Percentiles rank a stretch among this genome's conserved stretches.
These are phyloP conservation scores for Mustela nigripes DNA, from an alignment of 2,113 vertebrate genomes.

Conservation along the genomic window DNA sequence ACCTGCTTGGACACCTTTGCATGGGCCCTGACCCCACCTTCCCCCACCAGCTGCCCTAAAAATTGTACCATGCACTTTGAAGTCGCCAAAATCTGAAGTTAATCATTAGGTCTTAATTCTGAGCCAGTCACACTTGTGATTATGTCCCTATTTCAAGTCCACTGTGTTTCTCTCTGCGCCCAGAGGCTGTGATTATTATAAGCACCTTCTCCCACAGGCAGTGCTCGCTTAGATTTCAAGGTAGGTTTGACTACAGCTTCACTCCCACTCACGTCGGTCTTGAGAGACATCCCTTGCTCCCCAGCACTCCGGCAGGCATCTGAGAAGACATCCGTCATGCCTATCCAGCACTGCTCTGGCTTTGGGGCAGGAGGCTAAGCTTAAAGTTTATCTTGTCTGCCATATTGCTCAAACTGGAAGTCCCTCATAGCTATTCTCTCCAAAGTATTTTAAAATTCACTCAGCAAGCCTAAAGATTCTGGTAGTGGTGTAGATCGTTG, in stretches of 20 bases:
- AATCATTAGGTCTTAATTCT: neutral
- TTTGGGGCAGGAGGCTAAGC: neutral
- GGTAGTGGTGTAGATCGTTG: neutral
- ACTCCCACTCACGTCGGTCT: fast-evolving
- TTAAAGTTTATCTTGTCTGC: neutral
- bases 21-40: neutral
- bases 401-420: neutral
- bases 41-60: neutral
- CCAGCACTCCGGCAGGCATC: fast-evolving
- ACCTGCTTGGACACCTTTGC: neutral
- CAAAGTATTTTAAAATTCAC: neutral
- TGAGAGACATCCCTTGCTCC: no score
- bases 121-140: neutral
- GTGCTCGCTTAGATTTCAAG: fast-evolving
- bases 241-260: fast-evolving
- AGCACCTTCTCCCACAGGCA: neutral
- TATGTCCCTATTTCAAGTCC: neutral
- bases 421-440: neutral
- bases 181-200: neutral
- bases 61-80: no score
- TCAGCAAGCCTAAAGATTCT: neutral
- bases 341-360: neutral
- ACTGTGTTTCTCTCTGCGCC: fast-evolving
- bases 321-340: fast-evolving
- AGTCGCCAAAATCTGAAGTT: neutral